Evolutionary conservation across 2,888 invertebrate genomes (phyloP).

Genomic region (Orchesella flavescens): DNA sequence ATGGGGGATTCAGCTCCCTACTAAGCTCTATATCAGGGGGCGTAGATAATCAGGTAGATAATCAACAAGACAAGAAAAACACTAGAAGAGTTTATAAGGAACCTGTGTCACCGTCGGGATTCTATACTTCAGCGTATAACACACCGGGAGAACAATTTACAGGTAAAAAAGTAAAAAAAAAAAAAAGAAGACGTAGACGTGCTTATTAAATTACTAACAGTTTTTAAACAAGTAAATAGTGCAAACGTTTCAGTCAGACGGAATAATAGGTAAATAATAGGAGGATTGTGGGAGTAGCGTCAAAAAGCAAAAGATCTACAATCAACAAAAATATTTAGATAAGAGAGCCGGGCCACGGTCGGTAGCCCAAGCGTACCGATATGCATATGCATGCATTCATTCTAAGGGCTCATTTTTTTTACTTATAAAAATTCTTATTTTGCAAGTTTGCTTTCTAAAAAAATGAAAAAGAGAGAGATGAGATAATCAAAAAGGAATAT

Average conservation of each 20-base stretch:
- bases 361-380: constrained; percentile 30
- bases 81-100: neutral
- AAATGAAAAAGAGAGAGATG: neutral
- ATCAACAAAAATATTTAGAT: constrained; percentile 11
- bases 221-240: too few relatives aligned
- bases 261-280: too few relatives aligned
- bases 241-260: too few relatives aligned
- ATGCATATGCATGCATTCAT: neutral
- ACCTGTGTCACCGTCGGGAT: constrained; percentile 32
- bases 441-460: neutral
- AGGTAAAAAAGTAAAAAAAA: constrained; percentile 24
- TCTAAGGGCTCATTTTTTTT: too few relatives aligned
- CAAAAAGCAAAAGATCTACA: neutral
- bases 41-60: neutral
- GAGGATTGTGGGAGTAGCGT: too few relatives aligned
- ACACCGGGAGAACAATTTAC: constrained; percentile 64
- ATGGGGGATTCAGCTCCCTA: constrained; percentile 10
- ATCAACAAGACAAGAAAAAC: constrained; percentile 5
- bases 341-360: constrained; percentile 29
- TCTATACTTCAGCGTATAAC: constrained; percentile 61
- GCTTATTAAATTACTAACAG: too few relatives aligned
- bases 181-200: too few relatives aligned
- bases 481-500: neutral
- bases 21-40: constrained; percentile 20
- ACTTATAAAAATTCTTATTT: too few relatives aligned